Percentiles rank a stretch among this genome's conserved stretches.
These are phyloP conservation scores for Ctena decussata DNA, from an alignment of 2,888 invertebrate species.

Conservation along the genomic window DNA sequence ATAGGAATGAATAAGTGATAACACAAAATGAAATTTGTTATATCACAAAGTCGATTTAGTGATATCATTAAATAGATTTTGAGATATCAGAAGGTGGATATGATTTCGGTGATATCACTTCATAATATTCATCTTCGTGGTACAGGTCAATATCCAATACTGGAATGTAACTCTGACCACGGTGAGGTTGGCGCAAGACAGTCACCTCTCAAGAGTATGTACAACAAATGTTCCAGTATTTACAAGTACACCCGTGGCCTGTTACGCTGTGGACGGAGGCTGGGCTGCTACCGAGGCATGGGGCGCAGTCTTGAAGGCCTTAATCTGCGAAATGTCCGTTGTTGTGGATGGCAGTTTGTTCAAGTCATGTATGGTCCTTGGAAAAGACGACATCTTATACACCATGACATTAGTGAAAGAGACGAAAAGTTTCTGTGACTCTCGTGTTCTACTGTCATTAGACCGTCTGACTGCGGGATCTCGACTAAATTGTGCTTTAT, in stretches of 20 bases:
- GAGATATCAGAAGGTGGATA: too few species aligned
- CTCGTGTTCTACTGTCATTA: conserved; percentile 1
- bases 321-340: not conserved
- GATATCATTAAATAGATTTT: too few species aligned
- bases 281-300: not conserved
- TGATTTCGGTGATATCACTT: too few species aligned
- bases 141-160: too few species aligned
- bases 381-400: conserved; percentile 15
- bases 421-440: not conserved
- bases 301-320: conserved; percentile 2
- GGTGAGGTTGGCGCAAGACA: too few species aligned
- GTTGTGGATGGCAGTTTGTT: conserved; percentile 8
- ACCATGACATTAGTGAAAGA: conserved; percentile 3
- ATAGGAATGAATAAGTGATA: too few species aligned
- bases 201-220: too few species aligned
- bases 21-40: too few species aligned
- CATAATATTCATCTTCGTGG: too few species aligned
- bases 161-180: too few species aligned
- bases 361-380: conserved; percentile 18
- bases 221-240: not conserved
- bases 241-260: not conserved
- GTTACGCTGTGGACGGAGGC: not conserved
- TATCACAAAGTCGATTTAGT: too few species aligned
- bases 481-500: not conserved
- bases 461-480: too few species aligned